phyloP scores from a whole-genome alignment of 2,888 invertebrate species.

The Rhamnusium bicolor region DNA sequence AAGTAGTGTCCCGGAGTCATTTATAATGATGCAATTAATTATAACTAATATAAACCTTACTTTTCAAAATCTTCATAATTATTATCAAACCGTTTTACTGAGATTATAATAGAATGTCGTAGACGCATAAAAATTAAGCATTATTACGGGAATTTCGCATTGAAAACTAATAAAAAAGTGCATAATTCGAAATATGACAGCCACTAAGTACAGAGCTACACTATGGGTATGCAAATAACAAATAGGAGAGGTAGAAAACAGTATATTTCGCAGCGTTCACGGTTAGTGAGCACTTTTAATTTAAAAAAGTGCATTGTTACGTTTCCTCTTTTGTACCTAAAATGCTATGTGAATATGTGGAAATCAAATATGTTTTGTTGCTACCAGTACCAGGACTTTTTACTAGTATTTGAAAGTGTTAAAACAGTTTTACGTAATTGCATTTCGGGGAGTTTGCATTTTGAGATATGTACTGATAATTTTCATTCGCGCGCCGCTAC shows the following conservation, averaged over 20 bases:
- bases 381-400: conserved; percentile 31
- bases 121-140: conserved; percentile 8
- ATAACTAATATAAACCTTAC: neutral
- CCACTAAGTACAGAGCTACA: conserved; percentile 34
- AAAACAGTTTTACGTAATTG: conserved; percentile 48
- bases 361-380: conserved; percentile 49
- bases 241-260: conserved; percentile 42
- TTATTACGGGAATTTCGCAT: conserved; percentile 19
- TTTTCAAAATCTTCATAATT: neutral
- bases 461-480: conserved; percentile 39
- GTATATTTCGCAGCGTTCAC: conserved; percentile 43
- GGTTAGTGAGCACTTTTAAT: conserved; percentile 50
- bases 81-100: neutral
- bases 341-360: conserved; percentile 47
- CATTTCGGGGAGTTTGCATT: conserved; percentile 37
- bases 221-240: conserved; percentile 37
- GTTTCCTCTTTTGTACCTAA: conserved; percentile 47
- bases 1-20: no score
- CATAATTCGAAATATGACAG: conserved; percentile 35
- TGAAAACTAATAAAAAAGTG: conserved; percentile 27
- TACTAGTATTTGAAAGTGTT: conserved; percentile 37
- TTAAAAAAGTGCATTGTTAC: conserved; percentile 54
- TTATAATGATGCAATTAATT: neutral
- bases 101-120: conserved; percentile 2
- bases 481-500: conserved; percentile 28